Evolutionary conservation across 2,113 vertebrate species (phyloP), one percentile per base, ranked within the genome.

Genomic region (Cepphus grylle): DNA sequence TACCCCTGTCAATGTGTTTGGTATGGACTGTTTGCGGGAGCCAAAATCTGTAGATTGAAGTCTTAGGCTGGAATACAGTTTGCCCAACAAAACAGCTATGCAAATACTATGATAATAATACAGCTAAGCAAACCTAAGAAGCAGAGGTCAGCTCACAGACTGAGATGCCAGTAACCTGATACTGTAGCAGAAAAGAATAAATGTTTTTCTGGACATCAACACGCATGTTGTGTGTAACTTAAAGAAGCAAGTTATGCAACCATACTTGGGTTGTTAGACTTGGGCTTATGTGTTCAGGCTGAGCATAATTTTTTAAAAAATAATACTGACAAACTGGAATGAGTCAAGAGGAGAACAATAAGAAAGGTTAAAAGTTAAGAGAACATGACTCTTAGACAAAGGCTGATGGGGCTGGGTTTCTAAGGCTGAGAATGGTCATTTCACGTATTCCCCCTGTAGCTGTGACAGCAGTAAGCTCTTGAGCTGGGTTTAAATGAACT

Each of bases 191-290:
- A 77, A 89, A 74, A 89, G 6, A 59, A 53, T n/a, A 55, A 77
- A 43, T 18, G 2, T 27, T 84, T 83, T 74, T 56, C 58, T 85
- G 55, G 29, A n/a, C 25, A 42, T 43, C 23, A 71, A 12, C 20
- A 26, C 18, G 27, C 0, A 0, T 6, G 1, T 22, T 81, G 52
- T 47, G 30, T 40, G 30, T 34, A 63, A 40, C 26, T 55, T 72
- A n/a, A 79, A 89, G 47, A 47, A 82, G 9, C 22, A 76, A 84
- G 50, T 15, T 53, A 47, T 42, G 29, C 58, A 87, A 5, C 17
- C 4, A 0, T n/a, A 36, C 40, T 61, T 71, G 56, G 26, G 55
- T 36, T 2, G 3, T 0, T 1, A 56, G 69, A n/a, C 12, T 29
- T 29, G 9, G 12, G 25, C 10, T 63, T 86, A 43, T 20, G 22